A percentile compares a stretch with the other conserved stretches of the same genome.
phyloP scores from a whole-genome alignment of 2,797 vertebrate genomes.

The Staurois parvus region DNA sequence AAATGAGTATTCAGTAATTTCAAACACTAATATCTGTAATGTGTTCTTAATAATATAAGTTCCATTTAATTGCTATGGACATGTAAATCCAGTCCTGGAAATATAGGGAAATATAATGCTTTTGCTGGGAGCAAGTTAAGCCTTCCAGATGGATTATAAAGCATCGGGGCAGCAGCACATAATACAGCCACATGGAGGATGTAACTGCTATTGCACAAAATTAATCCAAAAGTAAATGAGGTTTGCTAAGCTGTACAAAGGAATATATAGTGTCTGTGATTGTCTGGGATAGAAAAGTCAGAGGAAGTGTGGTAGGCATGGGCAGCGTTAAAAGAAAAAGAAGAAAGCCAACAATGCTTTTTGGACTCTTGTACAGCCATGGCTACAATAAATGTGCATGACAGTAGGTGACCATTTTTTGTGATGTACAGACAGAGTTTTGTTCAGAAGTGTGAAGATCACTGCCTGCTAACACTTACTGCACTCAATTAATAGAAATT shows the following conservation, averaged over 20 bases:
- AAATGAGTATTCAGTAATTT: not conserved
- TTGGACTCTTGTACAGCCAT: not conserved
- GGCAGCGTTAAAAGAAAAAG: not conserved
- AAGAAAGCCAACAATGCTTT: not conserved
- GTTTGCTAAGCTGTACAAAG: slow-evolving; percentile 23
- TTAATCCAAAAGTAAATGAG: slow-evolving; percentile 37
- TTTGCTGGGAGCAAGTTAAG: slow-evolving; percentile 11
- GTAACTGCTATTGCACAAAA: slow-evolving; percentile 25
- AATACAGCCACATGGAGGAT: slow-evolving; percentile 11
- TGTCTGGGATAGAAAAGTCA: not conserved
- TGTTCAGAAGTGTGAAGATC: not conserved
- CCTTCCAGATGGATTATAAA: slow-evolving; percentile 45
- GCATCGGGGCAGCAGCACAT: slow-evolving; percentile 6
- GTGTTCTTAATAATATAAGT: slow-evolving; percentile 11
- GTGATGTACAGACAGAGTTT: not conserved
- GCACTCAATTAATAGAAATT: not conserved
- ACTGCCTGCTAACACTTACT: not conserved
- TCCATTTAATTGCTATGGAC: slow-evolving; percentile 2
- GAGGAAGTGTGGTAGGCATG: not conserved
- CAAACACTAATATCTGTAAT: slow-evolving; percentile 33
- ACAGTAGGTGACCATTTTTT: not conserved
- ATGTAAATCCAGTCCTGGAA: slow-evolving; percentile 24
- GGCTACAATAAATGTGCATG: not conserved
- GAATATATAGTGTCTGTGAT: slow-evolving; percentile 21
- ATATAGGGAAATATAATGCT: slow-evolving; percentile 34